Percentiles rank a stretch among this genome's conserved stretches.
phyloP scores from a whole-genome alignment of 2,888 invertebrate genomes.

The Cephus sareptanus region DNA sequence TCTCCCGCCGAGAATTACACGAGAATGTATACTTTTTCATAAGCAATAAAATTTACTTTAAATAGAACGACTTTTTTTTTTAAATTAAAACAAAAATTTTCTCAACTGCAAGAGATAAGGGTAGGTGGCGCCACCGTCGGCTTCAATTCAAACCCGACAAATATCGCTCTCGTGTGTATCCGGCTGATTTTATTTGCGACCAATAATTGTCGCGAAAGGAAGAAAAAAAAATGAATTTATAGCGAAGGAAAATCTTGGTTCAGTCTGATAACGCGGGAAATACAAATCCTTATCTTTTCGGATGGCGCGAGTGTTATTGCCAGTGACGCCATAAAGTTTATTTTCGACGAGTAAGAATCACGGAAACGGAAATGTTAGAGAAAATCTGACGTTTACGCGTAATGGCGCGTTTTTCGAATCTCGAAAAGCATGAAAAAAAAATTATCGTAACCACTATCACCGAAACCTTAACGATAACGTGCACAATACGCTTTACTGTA shows the following conservation, averaged over 20 bases:
- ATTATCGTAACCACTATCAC: neutral
- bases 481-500: neutral
- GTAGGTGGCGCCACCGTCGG: neutral
- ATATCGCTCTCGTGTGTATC: neutral
- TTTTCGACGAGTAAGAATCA: neutral
- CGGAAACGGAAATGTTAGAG: neutral
- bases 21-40: neutral
- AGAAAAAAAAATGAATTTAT: neutral
- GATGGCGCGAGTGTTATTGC: neutral
- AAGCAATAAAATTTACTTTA: neutral
- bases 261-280: neutral
- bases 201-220: neutral
- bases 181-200: neutral
- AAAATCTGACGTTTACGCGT: neutral
- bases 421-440: neutral
- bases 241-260: neutral
- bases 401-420: neutral
- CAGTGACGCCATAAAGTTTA: neutral
- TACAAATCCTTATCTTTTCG: neutral
- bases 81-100: neutral
- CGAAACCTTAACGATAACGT: neutral
- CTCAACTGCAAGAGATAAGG: neutral
- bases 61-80: neutral
- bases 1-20: neutral
- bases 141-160: neutral